A percentile compares a stretch with the other conserved stretches of the same genome.
Conservation (phyloP, 1,140 invertebrate genomes). For the Drosophila rhopaloa region DNA sequence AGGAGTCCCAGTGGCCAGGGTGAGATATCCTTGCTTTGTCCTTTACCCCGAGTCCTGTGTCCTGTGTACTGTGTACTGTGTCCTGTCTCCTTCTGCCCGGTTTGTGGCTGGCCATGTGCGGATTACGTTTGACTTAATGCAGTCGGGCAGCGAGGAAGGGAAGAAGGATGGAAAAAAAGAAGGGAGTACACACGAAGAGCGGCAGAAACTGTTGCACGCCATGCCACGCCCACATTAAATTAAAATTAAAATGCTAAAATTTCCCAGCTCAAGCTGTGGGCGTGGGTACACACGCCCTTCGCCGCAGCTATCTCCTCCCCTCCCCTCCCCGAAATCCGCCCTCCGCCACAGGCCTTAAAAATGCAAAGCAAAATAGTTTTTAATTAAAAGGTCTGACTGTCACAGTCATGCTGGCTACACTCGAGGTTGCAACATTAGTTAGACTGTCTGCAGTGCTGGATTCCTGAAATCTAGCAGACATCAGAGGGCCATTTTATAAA, state of each 20-base stretch:
- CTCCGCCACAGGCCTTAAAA: constrained; percentile 59
- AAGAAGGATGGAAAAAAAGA: constrained; percentile 1
- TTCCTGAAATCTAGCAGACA: neutral
- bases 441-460: neutral
- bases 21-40: constrained; percentile 55
- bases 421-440: constrained; percentile 45
- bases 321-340: neutral
- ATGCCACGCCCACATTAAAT: constrained; percentile 75
- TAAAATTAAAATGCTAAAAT: constrained; percentile 83
- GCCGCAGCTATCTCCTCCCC: neutral
- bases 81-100: constrained; percentile 40
- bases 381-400: constrained; percentile 75
- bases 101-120: constrained; percentile 76
- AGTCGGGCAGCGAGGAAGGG: constrained; percentile 30
- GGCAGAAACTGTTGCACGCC: constrained; percentile 72
- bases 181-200: constrained; percentile 2
- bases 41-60: constrained; percentile 10
- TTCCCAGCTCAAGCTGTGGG: constrained; percentile 68
- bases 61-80: neutral
- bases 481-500: neutral
- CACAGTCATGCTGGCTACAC: constrained; percentile 51
- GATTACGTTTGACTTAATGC: constrained; percentile 83
- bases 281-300: constrained; percentile 44
- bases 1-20: constrained; percentile 32
- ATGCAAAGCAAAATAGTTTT: constrained; percentile 83